phyloP scores from a whole-genome alignment of 1,140 invertebrate genomes.

The Chrysoperla carnea region DNA sequence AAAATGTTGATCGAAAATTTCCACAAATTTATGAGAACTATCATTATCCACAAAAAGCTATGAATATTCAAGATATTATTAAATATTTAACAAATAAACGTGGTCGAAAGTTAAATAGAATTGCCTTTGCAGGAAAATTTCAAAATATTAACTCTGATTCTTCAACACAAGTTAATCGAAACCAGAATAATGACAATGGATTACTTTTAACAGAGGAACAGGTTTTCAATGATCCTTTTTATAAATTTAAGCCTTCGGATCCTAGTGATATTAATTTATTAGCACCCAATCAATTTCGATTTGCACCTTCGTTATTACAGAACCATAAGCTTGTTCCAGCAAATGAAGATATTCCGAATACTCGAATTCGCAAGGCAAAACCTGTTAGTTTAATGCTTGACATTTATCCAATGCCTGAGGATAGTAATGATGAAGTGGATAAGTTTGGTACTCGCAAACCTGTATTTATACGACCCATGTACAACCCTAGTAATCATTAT shows the following conservation, averaged over 20 bases:
- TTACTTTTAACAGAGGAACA: not conserved
- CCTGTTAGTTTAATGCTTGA: not conserved
- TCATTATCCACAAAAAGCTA: not conserved
- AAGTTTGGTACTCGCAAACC: too few relatives aligned
- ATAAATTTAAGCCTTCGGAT: not conserved
- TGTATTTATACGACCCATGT: not conserved
- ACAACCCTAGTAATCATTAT: not conserved
- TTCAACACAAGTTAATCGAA: too few relatives aligned
- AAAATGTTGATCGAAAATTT: not conserved
- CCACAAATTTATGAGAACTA: not conserved
- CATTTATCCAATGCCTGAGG: not conserved
- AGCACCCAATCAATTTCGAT: not conserved
- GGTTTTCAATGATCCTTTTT: not conserved
- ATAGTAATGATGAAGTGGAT: too few relatives aligned
- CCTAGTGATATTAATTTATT: conserved; percentile 2
- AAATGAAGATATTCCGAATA: too few relatives aligned
- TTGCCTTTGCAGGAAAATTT: not conserved
- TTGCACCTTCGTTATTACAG: not conserved
- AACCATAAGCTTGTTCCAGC: not conserved
- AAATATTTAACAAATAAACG: not conserved
- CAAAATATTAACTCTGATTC: too few relatives aligned
- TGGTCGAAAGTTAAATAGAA: not conserved
- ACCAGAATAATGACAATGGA: too few relatives aligned
- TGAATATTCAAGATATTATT: conserved; percentile 3
- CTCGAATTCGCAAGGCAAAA: too few relatives aligned